Evolutionary conservation across 2,797 vertebrate species (phyloP), one percentile per base, ranked within the genome.

Genomic region (Threskiornis aethiopicus): DNA sequence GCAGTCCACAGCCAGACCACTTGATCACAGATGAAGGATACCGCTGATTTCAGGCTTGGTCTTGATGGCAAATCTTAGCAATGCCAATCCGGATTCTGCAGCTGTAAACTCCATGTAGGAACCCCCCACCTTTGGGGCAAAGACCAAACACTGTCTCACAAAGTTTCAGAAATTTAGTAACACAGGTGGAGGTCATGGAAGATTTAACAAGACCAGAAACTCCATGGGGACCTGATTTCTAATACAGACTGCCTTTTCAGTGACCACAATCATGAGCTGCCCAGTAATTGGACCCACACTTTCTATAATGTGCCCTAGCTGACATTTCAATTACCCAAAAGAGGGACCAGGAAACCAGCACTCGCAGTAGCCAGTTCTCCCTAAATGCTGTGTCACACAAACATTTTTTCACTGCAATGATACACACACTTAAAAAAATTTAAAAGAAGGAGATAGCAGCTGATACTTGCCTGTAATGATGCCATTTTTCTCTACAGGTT

Each of bases 401-500:
- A 80, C 24, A 64, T 72, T 65, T 78, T 84, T 81, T 52, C 65
- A 55, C 33, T 19, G 65, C 72, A 66, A 14, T 5, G 47, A 52
- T 28, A 77, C 39, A 46, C 16, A 37, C 16, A 44, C 42, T 33
- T 52, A 18, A 9, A 18, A 35, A 54, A 39, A 10, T 39, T 39
- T 39, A 16, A 29, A 61, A 51, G 24, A 57, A 46, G 19, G 12
- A 39, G n/a, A 31, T 28, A 62, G 61, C 72, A 75, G 75, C 25
- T 54, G 82, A 78, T 73, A 87, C 98, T 98, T 65, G 99, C 99
- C 99, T 84, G 98, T 99, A 96, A 99, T 97, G 92, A 99, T 97
- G 96, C 99, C 99, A 1, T 99, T 99, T 97, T 98, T 99, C 97
- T 99, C 99, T 77, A 98, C 96, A 62, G 99, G 99, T 95, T 99